Conservation (phyloP, 2,113 vertebrate species). For the Micronycteris hirsuta region DNA sequence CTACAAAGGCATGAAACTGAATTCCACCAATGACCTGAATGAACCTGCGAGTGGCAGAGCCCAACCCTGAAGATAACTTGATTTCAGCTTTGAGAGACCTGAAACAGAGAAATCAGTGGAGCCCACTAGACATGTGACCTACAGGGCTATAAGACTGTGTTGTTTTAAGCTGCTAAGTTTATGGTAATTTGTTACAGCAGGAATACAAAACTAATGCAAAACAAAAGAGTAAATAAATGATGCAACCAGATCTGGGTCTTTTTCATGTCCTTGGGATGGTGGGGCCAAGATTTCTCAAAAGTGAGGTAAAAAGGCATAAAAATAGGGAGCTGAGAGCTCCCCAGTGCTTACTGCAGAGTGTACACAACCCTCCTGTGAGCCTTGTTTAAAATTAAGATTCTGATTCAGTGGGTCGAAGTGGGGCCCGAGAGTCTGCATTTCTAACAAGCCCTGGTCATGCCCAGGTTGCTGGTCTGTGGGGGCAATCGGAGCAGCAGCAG, state of each 20-base stretch:
- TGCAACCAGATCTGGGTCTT: background rate
- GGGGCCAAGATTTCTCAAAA: background rate
- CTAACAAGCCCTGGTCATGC: background rate
- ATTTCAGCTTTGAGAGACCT: background rate
- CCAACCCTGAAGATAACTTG: background rate
- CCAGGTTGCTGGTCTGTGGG: background rate
- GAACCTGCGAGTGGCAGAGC: background rate
- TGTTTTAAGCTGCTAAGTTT: background rate
- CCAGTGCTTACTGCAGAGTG: background rate
- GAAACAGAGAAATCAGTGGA: background rate
- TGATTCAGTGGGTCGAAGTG: background rate
- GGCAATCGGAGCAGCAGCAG: background rate
- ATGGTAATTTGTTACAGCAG: background rate
- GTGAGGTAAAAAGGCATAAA: background rate
- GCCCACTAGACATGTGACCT: background rate
- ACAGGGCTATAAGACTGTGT: background rate
- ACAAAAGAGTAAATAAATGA: background rate
- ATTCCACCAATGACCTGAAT: conserved; percentile 5
- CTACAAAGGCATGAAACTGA: background rate
- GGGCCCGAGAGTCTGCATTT: background rate
- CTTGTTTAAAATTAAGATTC: background rate
- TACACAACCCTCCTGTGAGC: background rate
- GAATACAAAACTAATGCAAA: background rate
- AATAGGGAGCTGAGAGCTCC: background rate
- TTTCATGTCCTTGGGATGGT: background rate